Evolutionary conservation across 2,888 invertebrate genomes (phyloP).

Genomic region (Chymomyza amoena): DNA sequence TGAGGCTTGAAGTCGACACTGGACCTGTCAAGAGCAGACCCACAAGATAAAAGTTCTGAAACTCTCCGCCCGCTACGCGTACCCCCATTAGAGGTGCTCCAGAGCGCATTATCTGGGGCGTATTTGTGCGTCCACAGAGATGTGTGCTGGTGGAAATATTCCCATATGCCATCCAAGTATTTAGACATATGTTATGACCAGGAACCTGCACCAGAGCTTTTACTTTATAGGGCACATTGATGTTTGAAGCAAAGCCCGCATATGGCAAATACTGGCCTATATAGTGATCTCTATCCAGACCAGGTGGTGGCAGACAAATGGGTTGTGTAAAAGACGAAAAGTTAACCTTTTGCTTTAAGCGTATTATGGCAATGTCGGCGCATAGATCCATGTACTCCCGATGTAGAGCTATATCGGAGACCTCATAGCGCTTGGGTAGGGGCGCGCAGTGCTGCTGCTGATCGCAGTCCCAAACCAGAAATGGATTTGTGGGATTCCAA

Average conservation of each 20-base stretch:
- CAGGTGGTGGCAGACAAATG: conserved; percentile 29
- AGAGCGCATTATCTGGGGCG: conserved; percentile 4
- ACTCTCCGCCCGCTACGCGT: not conserved
- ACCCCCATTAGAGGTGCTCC: conserved; percentile 38
- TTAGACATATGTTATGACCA: conserved; percentile 11
- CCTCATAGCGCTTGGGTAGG: conserved; percentile 6
- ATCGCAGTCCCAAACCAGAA: conserved; percentile 27
- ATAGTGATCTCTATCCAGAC: not conserved
- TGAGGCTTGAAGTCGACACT: not conserved
- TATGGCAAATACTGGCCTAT: conserved; percentile 10
- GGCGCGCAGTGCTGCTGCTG: conserved; percentile 16
- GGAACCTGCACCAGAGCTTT: conserved; percentile 22
- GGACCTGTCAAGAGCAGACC: conserved; percentile 20
- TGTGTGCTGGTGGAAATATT: conserved; percentile 1
- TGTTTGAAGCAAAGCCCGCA: conserved; percentile 21
- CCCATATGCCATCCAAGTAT: not conserved
- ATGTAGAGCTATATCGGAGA: conserved; percentile 33
- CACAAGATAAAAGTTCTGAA: conserved; percentile 21
- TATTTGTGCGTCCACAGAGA: conserved; percentile 26
- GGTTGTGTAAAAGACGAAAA: conserved; percentile 16
- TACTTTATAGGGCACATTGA: conserved; percentile 13
- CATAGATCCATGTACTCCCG: conserved; percentile 16
- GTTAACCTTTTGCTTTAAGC: not conserved
- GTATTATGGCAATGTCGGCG: conserved; percentile 30
- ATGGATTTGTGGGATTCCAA: conserved; percentile 31